Conservation (phyloP, 2,113 vertebrate species). For the Pholis gunnellus region DNA sequence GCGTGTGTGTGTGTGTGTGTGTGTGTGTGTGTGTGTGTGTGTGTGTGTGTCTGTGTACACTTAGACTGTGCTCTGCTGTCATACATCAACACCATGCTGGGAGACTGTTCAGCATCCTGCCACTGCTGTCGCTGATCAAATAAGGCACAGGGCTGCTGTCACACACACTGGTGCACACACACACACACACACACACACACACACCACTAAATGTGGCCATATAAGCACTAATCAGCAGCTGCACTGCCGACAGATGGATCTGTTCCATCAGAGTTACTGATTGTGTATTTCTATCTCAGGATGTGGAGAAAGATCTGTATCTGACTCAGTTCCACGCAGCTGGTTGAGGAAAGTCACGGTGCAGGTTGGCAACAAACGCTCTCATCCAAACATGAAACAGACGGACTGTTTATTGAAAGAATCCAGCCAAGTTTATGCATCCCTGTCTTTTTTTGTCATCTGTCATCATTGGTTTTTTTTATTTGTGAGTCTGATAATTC, state of each 20-base stretch:
- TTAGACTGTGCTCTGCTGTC: conserved; percentile 37
- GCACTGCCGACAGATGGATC: conserved; percentile 47
- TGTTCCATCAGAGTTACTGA: conserved; percentile 49
- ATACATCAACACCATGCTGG: conserved; percentile 41
- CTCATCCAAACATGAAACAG: background rate
- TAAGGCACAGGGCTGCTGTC: conserved; percentile 43
- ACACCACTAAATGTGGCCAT: conserved; percentile 5
- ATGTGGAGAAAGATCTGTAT: conserved; percentile 70
- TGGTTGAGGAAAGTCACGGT: conserved; percentile 18
- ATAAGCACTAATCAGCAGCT: conserved; percentile 47
- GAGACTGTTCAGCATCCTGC: conserved; percentile 59
- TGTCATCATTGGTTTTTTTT: too few species aligned
- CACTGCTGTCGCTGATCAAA: conserved; percentile 57
- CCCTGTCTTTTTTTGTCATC: background rate
- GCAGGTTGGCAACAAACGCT: background rate
- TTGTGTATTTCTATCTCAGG: conserved; percentile 30
- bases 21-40: background rate
- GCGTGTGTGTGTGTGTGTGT: conserved; percentile 19
- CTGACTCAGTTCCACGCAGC: conserved; percentile 33
- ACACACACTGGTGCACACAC: conserved; percentile 13
- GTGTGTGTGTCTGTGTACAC: background rate
- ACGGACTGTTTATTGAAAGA: conserved; percentile 45
- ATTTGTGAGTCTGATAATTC: background rate
- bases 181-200: conserved; percentile 8
- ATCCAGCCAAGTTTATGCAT: conserved; percentile 2